Base-by-base conservation (phyloP, 2,113 vertebrate species). In the Pleuronectes platessa region DNA sequence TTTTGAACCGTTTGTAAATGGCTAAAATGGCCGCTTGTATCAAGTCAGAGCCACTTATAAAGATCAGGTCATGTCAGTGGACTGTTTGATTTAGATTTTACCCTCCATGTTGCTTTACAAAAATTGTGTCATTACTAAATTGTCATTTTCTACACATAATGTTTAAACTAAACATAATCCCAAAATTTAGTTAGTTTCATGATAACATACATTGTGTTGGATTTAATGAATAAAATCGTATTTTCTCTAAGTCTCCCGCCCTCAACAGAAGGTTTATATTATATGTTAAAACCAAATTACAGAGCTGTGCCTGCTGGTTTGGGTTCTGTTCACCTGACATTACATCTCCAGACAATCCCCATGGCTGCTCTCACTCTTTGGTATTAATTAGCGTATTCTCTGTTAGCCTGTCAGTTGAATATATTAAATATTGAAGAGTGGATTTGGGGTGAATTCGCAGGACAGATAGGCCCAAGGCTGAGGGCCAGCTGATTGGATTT, bases 401-500 rank as follows among this genome's bases (percentile, higher is more conserved):
- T n/a, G 20, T 76, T 84, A 71, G 68, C 54, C 76, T 78, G 77
- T 82, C 81, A 81, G 60, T 58, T 66, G 47, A 85, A 77, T 68
- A 47, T 69, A 79, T 86, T 71, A 88, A 89, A 89, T 81, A 89
- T 90, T 84, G 66, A 79, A 71, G 61, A 55, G 37, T 26, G 70
- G 78, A 86, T 90, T 79, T 87, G 66, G 79, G 59, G 58, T 40
- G 56, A 84, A 80, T 72, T 76, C 74, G 75, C 49, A 70, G 71
- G 68, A 79, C 81, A 80, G 73, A 79, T 82, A 71, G 42, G 42
- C 71, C 55, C 0, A 5, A 56, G 75, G 83, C 74, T 78, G 66
- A 55, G 10, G 54, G 69, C n/a, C 49, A 31, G 23, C 23, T 87
- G 68, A 85, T 84, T 71, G 65, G 53, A 53, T 76, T 82, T 81